Evolutionary conservation across 2,113 vertebrate species (phyloP).

Genomic region (Hyaena hyaena): DNA sequence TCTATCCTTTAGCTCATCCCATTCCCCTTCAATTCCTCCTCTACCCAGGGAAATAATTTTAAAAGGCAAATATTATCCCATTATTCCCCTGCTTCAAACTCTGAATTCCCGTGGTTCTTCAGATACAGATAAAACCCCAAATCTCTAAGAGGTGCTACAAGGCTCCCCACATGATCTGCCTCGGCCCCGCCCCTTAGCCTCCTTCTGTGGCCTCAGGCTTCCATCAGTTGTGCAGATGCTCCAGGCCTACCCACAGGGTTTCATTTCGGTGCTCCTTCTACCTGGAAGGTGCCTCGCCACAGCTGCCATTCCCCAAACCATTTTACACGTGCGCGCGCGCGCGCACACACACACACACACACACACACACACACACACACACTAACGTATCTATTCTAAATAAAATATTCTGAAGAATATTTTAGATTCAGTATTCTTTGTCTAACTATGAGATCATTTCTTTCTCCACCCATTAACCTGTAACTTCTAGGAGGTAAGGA

Average conservation of each 20-base stretch:
- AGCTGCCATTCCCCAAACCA: background rate
- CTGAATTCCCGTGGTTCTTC: background rate
- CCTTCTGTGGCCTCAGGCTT: too few relatives aligned
- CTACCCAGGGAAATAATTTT: background rate
- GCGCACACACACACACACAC: background rate
- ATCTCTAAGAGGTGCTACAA: background rate
- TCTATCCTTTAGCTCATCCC: background rate
- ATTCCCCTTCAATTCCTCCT: background rate
- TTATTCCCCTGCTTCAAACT: background rate
- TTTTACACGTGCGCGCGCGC: background rate
- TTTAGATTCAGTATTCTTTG: background rate
- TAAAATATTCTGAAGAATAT: background rate
- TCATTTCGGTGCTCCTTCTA: background rate
- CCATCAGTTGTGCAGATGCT: background rate
- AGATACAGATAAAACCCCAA: background rate
- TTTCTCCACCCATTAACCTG: background rate
- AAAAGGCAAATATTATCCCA: background rate
- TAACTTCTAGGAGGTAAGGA: background rate
- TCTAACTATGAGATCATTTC: background rate
- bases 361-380: background rate
- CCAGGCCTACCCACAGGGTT: background rate
- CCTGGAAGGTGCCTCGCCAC: background rate
- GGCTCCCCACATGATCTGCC: too few relatives aligned
- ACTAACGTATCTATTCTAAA: background rate
- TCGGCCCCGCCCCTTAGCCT: fast-evolving